Percentiles rank a stretch among this genome's conserved stretches.
Conservation (phyloP, 2,113 vertebrate genomes). For the Oplegnathus fasciatus region DNA sequence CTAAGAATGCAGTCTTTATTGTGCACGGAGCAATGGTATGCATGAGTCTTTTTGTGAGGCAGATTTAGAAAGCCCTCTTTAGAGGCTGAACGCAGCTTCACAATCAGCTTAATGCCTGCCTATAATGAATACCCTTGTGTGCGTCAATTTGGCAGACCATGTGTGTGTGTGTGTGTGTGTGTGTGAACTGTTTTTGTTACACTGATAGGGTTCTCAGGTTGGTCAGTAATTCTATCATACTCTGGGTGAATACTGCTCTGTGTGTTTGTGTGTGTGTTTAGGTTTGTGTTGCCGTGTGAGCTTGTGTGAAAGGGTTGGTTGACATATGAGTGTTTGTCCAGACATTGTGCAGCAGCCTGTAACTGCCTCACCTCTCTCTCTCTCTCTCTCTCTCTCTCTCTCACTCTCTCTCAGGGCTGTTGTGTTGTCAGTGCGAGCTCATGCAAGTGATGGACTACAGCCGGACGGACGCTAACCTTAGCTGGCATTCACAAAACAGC, state of each 20-base stretch:
- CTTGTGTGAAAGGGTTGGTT: constrained; percentile 61
- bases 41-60: constrained; percentile 83
- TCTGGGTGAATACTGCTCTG: constrained; percentile 34
- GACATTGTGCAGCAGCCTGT: constrained; percentile 77
- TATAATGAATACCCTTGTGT: constrained; percentile 84
- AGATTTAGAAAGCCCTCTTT: constrained; percentile 87
- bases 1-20: constrained; percentile 82
- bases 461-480: constrained; percentile 79
- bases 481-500: constrained; percentile 81
- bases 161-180: constrained; percentile 12
- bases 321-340: constrained; percentile 73
- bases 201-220: constrained; percentile 59
- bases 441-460: constrained; percentile 85
- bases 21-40: constrained; percentile 83
- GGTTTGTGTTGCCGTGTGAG: constrained; percentile 49
- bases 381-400: constrained; percentile 42
- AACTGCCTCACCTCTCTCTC: constrained; percentile 61
- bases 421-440: constrained; percentile 75
- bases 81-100: constrained; percentile 79
- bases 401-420: constrained; percentile 66
- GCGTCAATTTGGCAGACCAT: constrained; percentile 74
- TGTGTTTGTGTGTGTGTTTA: constrained; percentile 52
- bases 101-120: constrained; percentile 85
- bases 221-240: constrained; percentile 67
- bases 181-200: constrained; percentile 48